These are phyloP conservation scores for Stichopus horrens DNA, from an alignment of 53 echinoderm and acorn worm species.

Conservation along the genomic window DNA sequence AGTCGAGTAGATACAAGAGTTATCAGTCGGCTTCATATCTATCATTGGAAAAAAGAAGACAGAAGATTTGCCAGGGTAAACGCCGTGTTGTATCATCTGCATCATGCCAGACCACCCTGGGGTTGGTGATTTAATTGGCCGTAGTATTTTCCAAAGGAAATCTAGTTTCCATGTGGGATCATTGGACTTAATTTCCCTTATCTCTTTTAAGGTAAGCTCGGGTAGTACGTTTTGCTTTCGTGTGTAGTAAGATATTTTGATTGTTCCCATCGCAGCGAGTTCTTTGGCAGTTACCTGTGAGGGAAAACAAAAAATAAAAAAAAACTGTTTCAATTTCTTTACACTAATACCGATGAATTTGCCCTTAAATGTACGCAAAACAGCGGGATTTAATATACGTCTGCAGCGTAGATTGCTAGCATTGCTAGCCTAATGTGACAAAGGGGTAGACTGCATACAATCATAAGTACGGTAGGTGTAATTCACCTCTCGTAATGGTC, in stretches of 20 bases:
- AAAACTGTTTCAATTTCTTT: too few relatives aligned
- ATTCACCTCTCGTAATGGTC: too few relatives aligned
- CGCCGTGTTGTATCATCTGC: constrained; percentile 43
- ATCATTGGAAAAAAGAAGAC: constrained; percentile 60
- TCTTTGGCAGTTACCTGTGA: not conserved
- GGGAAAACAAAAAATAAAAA: too few relatives aligned
- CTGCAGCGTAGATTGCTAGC: too few relatives aligned
- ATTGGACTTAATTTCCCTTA: not conserved
- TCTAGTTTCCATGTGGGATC: constrained; percentile 54
- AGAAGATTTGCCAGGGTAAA: constrained; percentile 59
- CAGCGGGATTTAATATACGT: too few relatives aligned
- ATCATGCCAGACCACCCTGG: constrained; percentile 56
- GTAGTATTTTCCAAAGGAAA: constrained; percentile 52
- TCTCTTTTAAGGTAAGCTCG: constrained; percentile 43
- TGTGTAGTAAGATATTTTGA: constrained; percentile 20
- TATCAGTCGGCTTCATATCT: constrained; percentile 56
- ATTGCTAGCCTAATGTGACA: too few relatives aligned
- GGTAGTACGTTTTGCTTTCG: not conserved
- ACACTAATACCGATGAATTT: too few relatives aligned
- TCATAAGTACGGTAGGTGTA: too few relatives aligned
- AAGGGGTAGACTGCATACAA: too few relatives aligned
- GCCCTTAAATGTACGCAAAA: too few relatives aligned
- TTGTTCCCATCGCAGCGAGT: not conserved
- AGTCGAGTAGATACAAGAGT: constrained; percentile 52
- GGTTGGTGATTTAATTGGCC: constrained; percentile 33